Base-by-base conservation (phyloP, 2,888 invertebrate species). In the Abscondita cerata region DNA sequence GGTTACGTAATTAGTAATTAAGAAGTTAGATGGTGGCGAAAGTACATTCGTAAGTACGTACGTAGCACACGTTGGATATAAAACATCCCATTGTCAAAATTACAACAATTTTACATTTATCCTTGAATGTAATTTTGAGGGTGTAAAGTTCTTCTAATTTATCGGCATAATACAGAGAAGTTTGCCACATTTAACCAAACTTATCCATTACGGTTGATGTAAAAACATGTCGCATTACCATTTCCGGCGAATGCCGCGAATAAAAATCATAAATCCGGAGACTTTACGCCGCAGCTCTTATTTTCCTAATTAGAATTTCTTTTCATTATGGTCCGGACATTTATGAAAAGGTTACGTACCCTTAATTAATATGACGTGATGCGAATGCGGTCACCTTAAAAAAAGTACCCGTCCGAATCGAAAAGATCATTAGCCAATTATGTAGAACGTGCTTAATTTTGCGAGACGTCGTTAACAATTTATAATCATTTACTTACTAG, bases 261-360 rank as follows among this genome's bases (percentile, higher is more conserved):
- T 69, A 70, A 70, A 70, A 70, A 70, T 68, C 70, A 68, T 70
- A 70, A 70, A 70, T 70, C 70, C 70, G 63, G n/a, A 63, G 65
- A 68, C 64, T 67, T 68, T 68, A 67, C 65, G 64, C 65, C 64
- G 50, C 59, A 52, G 63, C 63, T 64, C 63, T 64, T 64, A 64
- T 64, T 64, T 64, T 59, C 63, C 71, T 72, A 72, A 72, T 72
- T 72, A 72, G 72, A 72, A 72, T 72, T 72, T 72, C 70, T 72
- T 71, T 71, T 72, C 71, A 72, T 72, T 72, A 71, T 65, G 63
- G 68, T 60, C 69, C 66, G 68, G 71, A 70, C 70, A 69, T 71
- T 72, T 71, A 72, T 72, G 71, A 71, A 70, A 69, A 70, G 72
- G 70, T 71, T 70, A 70, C 67, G 68, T 68, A 66, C 66, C 68